These are phyloP conservation scores for Polymixis flavicincta DNA, from an alignment of 2,888 invertebrate species.

Conservation along the genomic window DNA sequence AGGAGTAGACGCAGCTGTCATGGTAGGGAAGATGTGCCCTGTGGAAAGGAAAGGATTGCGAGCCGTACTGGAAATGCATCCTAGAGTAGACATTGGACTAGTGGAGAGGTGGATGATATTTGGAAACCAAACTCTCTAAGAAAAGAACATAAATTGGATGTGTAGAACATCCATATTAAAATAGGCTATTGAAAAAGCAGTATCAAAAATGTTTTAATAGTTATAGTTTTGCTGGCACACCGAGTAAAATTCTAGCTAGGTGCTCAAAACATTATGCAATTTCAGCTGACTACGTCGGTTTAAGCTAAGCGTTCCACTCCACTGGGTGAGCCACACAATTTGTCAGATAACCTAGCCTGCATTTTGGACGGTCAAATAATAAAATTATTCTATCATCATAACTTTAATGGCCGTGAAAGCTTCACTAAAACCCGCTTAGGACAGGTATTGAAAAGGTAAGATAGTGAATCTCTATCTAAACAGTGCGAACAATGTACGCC, in stretches of 20 bases:
- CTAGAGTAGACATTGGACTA: too few relatives aligned
- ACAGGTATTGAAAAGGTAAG: not conserved
- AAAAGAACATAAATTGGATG: too few relatives aligned
- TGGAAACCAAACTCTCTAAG: too few relatives aligned
- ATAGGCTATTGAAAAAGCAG: not conserved
- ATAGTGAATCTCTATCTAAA: too few relatives aligned
- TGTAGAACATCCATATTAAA: not conserved
- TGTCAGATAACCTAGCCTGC: constrained; percentile 10
- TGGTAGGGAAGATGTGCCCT: too few relatives aligned
- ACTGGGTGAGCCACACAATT: constrained; percentile 24
- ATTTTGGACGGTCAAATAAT: constrained; percentile 9
- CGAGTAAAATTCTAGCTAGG: not conserved
- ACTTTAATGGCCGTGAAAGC: not conserved
- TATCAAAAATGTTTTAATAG: not conserved
- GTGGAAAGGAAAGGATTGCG: too few relatives aligned
- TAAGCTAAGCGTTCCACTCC: constrained; percentile 20
- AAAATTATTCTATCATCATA: not conserved
- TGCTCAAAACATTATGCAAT: constrained; percentile 13
- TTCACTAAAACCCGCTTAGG: not conserved
- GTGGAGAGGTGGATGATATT: too few relatives aligned
- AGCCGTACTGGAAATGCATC: too few relatives aligned
- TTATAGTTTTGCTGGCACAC: too few relatives aligned
- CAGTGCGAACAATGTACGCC: too few relatives aligned
- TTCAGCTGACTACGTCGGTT: constrained; percentile 32
- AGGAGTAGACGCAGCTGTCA: too few relatives aligned